These are phyloP conservation scores for Aporophyla lueneburgensis DNA, from an alignment of 2,888 invertebrate species.

Conservation along the genomic window DNA sequence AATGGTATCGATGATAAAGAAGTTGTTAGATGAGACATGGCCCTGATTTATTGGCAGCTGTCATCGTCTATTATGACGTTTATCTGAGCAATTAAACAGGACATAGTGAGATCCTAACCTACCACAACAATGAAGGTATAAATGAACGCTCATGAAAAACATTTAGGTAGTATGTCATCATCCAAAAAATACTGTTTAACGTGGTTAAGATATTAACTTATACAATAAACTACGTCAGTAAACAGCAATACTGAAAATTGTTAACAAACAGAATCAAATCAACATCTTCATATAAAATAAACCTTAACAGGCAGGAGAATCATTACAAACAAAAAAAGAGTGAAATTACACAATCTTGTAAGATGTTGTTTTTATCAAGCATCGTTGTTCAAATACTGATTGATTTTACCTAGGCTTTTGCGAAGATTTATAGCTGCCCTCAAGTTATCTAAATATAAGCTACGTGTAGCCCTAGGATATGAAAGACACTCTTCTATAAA, in stretches of 20 bases:
- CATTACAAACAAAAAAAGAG: not conserved
- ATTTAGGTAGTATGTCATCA: not conserved
- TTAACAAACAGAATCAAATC: not conserved
- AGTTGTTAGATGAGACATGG: slow-evolving; percentile 16
- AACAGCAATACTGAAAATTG: not conserved
- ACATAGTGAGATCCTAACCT: slow-evolving; percentile 48
- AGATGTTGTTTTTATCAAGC: not conserved
- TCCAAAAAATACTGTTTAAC: not conserved
- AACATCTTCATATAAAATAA: not conserved
- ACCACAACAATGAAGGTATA: slow-evolving; percentile 21
- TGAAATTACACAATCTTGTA: not conserved
- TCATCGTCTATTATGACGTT: slow-evolving; percentile 45
- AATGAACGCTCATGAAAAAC: not conserved
- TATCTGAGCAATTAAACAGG: slow-evolving; percentile 40
- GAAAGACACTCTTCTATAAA: not conserved
- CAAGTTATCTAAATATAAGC: not conserved
- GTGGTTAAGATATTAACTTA: not conserved
- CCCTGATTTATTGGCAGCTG: slow-evolving; percentile 40
- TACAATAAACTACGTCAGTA: not conserved
- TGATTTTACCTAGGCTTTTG: too few species aligned
- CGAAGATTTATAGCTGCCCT: not conserved
- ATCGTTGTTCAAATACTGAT: not conserved
- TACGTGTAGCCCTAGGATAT: not conserved
- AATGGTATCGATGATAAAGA: not conserved
- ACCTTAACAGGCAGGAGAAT: not conserved